Evolutionary conservation across 2,888 invertebrate species (phyloP).

Genomic region (Epinotia ramella): DNA sequence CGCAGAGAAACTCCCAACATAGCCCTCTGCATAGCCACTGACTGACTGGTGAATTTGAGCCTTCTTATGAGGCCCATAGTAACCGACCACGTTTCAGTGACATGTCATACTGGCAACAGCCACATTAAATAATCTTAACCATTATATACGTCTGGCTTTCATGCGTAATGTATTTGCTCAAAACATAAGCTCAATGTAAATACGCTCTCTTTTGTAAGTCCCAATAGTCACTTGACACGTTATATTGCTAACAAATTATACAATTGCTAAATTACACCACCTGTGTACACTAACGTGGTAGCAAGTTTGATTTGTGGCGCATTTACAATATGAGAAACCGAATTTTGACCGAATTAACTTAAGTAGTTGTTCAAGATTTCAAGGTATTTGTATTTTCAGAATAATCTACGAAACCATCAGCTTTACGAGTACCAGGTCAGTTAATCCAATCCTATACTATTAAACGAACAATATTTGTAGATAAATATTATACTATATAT

Average conservation of each 20-base stretch:
- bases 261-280: slow-evolving; percentile 25
- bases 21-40: too few species aligned
- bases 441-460: too few species aligned
- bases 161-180: slow-evolving; percentile 24
- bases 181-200: neutral
- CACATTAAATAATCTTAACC: too few species aligned
- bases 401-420: slow-evolving; percentile 1
- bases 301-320: slow-evolving; percentile 26
- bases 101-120: too few species aligned
- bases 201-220: slow-evolving; percentile 17
- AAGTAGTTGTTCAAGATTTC: slow-evolving; percentile 4
- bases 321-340: neutral
- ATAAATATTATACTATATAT: too few species aligned
- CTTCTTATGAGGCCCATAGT: too few species aligned
- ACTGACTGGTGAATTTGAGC: too few species aligned
- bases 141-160: neutral
- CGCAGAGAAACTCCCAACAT: too few species aligned
- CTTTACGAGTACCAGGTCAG: too few species aligned
- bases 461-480: too few species aligned
- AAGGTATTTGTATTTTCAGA: neutral
- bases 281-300: slow-evolving; percentile 5
- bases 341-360: slow-evolving; percentile 5
- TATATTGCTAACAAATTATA: slow-evolving; percentile 19
- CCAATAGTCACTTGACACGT: neutral
- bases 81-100: too few species aligned